These are phyloP conservation scores for Parus major DNA, from an alignment of 2,113 vertebrate genomes.

Conservation along the genomic window DNA sequence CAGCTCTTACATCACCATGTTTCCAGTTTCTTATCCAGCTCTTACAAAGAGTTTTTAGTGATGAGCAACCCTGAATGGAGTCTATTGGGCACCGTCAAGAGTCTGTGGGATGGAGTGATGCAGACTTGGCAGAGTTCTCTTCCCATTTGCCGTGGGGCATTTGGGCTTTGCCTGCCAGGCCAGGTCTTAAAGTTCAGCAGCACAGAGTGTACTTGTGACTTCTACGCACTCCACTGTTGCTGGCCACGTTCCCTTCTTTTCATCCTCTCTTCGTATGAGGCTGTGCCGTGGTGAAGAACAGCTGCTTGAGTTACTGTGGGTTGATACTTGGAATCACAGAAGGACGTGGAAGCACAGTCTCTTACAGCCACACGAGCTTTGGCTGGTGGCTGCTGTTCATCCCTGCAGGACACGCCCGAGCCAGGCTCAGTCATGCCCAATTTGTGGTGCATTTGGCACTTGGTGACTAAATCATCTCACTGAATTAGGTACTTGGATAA, in stretches of 20 bases:
- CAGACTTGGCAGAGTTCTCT: not conserved
- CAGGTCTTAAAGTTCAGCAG: not conserved
- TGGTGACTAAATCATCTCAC: not conserved
- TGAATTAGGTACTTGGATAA: not conserved
- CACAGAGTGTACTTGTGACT: not conserved
- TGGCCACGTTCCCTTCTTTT: not conserved
- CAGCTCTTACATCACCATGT: not conserved
- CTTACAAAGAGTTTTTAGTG: not conserved
- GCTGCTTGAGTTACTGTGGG: not conserved
- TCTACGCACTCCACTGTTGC: not conserved
- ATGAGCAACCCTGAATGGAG: not conserved
- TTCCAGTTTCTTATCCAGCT: not conserved
- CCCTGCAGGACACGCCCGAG: not conserved
- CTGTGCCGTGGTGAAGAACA: not conserved
- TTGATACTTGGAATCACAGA: not conserved
- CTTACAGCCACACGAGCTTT: not conserved
- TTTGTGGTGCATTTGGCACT: not conserved
- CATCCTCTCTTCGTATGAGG: fast-evolving
- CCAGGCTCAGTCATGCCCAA: not conserved
- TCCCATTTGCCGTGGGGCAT: fast-evolving
- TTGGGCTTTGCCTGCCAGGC: not conserved
- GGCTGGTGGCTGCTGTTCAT: not conserved
- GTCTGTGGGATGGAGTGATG: not conserved
- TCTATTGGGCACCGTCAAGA: fast-evolving
- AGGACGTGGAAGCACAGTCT: fast-evolving